Percentiles rank a stretch among this genome's conserved stretches.
Evolutionary conservation across 2,888 invertebrate genomes (phyloP).

Genomic region (Coecobrya sp.): DNA sequence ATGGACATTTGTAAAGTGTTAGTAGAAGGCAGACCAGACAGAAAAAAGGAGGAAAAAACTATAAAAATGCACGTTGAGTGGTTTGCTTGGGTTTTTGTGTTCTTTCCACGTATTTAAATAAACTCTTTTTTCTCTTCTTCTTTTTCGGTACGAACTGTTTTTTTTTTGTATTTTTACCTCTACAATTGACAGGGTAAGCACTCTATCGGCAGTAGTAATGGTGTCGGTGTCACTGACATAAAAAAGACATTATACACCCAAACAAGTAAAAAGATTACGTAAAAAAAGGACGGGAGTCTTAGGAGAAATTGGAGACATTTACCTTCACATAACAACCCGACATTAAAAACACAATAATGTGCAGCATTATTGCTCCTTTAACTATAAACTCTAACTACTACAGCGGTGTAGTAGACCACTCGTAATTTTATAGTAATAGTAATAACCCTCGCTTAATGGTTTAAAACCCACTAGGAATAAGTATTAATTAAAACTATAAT

Average conservation of each 20-base stretch:
- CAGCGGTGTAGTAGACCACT: neutral
- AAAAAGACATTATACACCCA: constrained; percentile 44
- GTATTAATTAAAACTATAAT: constrained; percentile 3
- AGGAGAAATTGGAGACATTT: constrained; percentile 50
- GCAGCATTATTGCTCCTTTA: neutral
- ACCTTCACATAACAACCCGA: constrained; percentile 25
- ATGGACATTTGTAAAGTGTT: constrained; percentile 4
- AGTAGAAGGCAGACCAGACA: neutral
- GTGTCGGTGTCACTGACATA: constrained; percentile 30
- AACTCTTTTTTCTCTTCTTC: neutral
- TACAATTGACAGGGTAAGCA: constrained; percentile 29
- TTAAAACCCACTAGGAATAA: neutral
- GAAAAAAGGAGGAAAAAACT: constrained; percentile 15
- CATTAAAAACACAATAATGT: constrained; percentile 49
- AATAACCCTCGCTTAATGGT: neutral
- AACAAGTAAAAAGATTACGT: constrained; percentile 41
- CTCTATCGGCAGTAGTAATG: neutral
- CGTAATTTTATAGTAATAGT: neutral
- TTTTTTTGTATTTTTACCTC: constrained; percentile 25
- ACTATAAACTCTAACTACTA: constrained; percentile 28
- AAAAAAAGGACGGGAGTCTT: neutral
- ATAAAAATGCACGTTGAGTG: constrained; percentile 23
- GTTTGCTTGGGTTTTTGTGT: constrained; percentile 24
- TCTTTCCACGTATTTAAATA: constrained; percentile 24
- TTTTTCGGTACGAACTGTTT: neutral